These are phyloP conservation scores for Sinocyclocheilus anshuiensis DNA, from an alignment of 2,113 vertebrate species.

Conservation along the genomic window DNA sequence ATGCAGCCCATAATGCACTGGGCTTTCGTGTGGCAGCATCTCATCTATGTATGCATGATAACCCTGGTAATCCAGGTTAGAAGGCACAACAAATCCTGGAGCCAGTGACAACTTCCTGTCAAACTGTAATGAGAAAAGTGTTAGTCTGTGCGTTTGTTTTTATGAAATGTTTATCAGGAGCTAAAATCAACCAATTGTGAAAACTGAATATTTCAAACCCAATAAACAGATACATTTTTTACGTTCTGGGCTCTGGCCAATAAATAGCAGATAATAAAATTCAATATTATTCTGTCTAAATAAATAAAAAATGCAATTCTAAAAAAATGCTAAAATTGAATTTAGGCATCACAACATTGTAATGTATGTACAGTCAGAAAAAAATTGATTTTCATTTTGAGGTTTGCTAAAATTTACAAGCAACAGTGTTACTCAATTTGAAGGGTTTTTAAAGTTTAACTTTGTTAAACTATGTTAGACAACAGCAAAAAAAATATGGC, in stretches of 20 bases:
- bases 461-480: not conserved
- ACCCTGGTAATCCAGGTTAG: slow-evolving; percentile 79
- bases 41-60: slow-evolving; percentile 78
- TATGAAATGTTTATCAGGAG: not conserved
- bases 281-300: not conserved
- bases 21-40: slow-evolving; percentile 76
- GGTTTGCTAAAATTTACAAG: not conserved
- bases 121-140: slow-evolving; percentile 64
- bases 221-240: not conserved
- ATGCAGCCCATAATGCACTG: slow-evolving; percentile 73
- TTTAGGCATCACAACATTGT: not conserved
- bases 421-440: not conserved
- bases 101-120: slow-evolving; percentile 76
- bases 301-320: not conserved
- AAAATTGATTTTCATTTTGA: not conserved
- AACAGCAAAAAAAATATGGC: not conserved
- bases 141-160: not conserved
- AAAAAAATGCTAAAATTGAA: not conserved
- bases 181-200: not conserved
- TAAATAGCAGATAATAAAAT: not conserved
- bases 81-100: slow-evolving; percentile 75
- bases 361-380: not conserved
- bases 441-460: not conserved
- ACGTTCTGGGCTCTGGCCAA: not conserved
- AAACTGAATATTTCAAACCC: not conserved